These are phyloP conservation scores for Pecten maximus DNA, from an alignment of 2,888 invertebrate genomes.

Conservation along the genomic window DNA sequence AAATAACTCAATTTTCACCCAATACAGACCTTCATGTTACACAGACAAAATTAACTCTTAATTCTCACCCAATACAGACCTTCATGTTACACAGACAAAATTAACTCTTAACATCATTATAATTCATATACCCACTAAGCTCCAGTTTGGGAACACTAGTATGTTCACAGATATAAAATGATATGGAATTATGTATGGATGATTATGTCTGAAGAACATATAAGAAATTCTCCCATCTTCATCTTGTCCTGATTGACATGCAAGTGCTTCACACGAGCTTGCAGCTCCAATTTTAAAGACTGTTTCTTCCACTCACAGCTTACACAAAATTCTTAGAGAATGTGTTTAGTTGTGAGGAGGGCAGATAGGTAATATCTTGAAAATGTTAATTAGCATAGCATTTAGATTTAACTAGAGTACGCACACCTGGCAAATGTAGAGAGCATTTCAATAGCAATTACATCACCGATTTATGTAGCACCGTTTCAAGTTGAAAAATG, in stretches of 20 bases:
- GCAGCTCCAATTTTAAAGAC: not conserved
- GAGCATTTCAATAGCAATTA: conserved; percentile 8
- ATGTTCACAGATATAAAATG: not conserved
- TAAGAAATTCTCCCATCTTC: not conserved
- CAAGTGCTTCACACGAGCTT: not conserved
- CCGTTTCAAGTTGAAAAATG: not conserved
- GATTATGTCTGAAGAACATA: not conserved
- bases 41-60: not conserved
- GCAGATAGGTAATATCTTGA: conserved; percentile 8
- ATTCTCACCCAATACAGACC: not conserved
- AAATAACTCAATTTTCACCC: too few relatives aligned
- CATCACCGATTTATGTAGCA: not conserved
- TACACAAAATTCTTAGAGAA: not conserved
- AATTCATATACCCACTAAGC: not conserved
- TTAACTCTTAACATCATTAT: not conserved
- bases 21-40: too few relatives aligned
- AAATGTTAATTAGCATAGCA: conserved; percentile 22
- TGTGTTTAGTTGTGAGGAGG: not conserved
- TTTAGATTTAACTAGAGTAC: conserved; percentile 26
- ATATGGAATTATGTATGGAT: not conserved
- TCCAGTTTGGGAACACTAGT: not conserved
- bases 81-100: too few relatives aligned
- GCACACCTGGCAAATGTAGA: conserved; percentile 19
- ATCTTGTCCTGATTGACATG: not conserved
- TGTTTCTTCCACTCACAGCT: not conserved